Conservation (phyloP, 2,797 vertebrate species). For the Leuciscus waleckii region DNA sequence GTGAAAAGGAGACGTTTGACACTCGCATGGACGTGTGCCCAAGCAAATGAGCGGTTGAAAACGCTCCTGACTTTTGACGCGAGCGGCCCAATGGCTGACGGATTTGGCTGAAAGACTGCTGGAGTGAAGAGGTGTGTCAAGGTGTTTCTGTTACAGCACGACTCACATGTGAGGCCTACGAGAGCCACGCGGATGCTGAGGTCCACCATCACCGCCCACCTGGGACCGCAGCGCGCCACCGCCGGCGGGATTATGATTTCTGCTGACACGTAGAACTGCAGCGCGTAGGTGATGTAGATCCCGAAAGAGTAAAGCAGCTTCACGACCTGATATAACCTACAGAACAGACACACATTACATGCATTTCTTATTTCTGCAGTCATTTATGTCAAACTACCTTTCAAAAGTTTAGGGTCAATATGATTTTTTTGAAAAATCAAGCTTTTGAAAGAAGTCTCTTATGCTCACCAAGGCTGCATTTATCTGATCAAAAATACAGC, state of each 20-base stretch:
- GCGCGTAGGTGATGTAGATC: conserved; percentile 93
- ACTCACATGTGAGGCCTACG: conserved; percentile 93
- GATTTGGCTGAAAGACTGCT: neutral
- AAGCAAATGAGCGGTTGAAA: conserved; percentile 31
- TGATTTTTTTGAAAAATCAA: neutral
- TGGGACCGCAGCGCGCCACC: conserved; percentile 74
- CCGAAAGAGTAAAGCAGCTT: conserved; percentile 94
- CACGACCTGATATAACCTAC: conserved; percentile 93
- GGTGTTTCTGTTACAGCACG: neutral
- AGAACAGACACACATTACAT: conserved; percentile 12
- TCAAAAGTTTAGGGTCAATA: neutral
- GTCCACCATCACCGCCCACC: conserved; percentile 79
- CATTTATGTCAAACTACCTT: neutral
- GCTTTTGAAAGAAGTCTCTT: neutral
- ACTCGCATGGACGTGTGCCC: neutral
- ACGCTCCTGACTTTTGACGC: conserved; percentile 9
- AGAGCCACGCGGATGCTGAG: conserved; percentile 82
- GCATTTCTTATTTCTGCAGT: neutral
- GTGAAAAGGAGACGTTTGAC: conserved; percentile 12
- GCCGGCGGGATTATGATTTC: conserved; percentile 89
- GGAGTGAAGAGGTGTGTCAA: neutral
- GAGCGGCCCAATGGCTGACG: neutral
- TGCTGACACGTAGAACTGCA: conserved; percentile 96
- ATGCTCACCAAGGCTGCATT: neutral
- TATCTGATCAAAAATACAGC: neutral